Evolutionary conservation across 2,797 vertebrate genomes (phyloP).

Genomic region (Chloroceryle inda): DNA sequence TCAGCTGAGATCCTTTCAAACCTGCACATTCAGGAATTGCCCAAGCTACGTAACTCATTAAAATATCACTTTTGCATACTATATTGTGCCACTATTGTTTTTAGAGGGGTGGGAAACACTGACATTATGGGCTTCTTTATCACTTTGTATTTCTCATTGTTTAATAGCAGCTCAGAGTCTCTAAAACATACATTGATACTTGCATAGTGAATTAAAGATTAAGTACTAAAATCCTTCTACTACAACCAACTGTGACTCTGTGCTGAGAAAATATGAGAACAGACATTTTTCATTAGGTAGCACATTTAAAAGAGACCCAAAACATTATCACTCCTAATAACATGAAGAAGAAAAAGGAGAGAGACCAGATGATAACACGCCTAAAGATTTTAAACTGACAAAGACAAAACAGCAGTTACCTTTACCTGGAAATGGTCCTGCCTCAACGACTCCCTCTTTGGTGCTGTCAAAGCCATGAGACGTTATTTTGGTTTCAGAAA

Average conservation of each 20-base stretch:
- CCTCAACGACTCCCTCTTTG: conserved; percentile 89
- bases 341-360: background rate
- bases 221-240: background rate
- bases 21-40: conserved; percentile 16
- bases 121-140: background rate
- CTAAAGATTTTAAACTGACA: background rate
- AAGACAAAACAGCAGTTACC: background rate
- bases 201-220: background rate
- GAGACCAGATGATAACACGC: background rate
- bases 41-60: background rate
- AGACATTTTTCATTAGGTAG: background rate
- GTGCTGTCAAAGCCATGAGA: conserved; percentile 86
- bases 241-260: background rate
- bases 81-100: background rate
- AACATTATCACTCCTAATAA: background rate
- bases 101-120: background rate
- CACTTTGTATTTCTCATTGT: background rate
- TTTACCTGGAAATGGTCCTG: conserved; percentile 88
- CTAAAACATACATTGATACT: background rate
- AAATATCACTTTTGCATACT: background rate
- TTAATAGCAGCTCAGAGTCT: background rate
- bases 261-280: background rate
- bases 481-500: conserved; percentile 87
- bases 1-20: background rate
- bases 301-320: background rate